Percentiles rank a stretch among this genome's conserved stretches.
Evolutionary conservation across 2,888 invertebrate genomes (phyloP).

Genomic region (Disparrhopalites patrizii): DNA sequence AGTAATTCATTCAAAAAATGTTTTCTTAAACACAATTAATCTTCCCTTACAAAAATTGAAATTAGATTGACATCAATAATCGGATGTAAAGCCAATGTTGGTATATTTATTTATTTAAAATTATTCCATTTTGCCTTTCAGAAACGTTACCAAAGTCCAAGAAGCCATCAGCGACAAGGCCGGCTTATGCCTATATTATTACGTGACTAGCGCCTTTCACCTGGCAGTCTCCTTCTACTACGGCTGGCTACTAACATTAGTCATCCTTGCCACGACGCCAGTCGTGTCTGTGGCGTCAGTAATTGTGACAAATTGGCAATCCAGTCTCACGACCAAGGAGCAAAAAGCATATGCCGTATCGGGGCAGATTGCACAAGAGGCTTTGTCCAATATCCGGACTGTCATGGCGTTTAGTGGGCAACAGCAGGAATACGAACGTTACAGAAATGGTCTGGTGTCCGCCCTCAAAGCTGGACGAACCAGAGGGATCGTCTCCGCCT

Average conservation of each 20-base stretch:
- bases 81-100: too few relatives aligned
- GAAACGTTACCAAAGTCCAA: constrained; percentile 32
- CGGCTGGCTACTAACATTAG: constrained; percentile 17
- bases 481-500: constrained; percentile 10
- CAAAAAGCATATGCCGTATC: constrained; percentile 63
- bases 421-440: constrained; percentile 60
- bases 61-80: too few relatives aligned
- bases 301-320: constrained; percentile 38
- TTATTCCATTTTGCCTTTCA: too few relatives aligned
- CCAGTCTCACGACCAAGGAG: constrained; percentile 47
- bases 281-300: constrained; percentile 2
- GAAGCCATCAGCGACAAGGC: constrained; percentile 21
- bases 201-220: neutral
- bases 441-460: constrained; percentile 28
- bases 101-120: too few relatives aligned
- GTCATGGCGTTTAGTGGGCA: constrained; percentile 76
- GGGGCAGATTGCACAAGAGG: constrained; percentile 71
- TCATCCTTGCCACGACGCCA: neutral
- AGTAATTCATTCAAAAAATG: too few relatives aligned
- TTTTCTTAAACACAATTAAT: too few relatives aligned
- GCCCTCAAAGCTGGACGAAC: neutral
- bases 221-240: constrained; percentile 1
- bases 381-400: constrained; percentile 67
- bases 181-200: neutral
- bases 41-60: too few relatives aligned